Percentiles rank a stretch among this genome's conserved stretches.
Conservation (phyloP, 2,888 invertebrate species). For the Carpatolechia fugitivella region DNA sequence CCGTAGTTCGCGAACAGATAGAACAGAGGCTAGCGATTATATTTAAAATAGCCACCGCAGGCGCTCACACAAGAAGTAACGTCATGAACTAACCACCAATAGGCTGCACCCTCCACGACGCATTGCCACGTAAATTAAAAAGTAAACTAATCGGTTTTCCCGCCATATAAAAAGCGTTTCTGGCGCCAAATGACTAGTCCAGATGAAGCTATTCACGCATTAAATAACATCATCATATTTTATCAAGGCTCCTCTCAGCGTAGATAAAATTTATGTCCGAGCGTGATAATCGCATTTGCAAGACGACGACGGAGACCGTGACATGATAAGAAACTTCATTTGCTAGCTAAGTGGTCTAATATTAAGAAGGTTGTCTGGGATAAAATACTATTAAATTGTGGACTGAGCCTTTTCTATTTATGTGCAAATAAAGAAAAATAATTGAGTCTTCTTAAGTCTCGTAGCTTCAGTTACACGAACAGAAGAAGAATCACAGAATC, state of each 20-base stretch:
- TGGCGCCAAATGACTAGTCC: constrained; percentile 7
- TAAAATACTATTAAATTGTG: too few relatives aligned
- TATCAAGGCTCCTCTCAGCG: background rate
- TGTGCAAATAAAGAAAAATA: too few relatives aligned
- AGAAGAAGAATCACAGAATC: background rate
- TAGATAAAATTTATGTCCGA: constrained; percentile 1
- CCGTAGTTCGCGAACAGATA: constrained; percentile 18
- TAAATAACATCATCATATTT: background rate
- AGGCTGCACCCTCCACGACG: background rate
- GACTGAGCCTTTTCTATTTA: too few relatives aligned
- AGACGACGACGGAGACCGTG: background rate
- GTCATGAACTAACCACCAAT: background rate
- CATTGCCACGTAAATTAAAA: constrained; percentile 9
- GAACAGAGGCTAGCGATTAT: constrained; percentile 46
- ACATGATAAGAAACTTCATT: background rate
- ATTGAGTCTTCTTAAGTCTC: too few relatives aligned
- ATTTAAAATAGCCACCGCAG: constrained; percentile 45
- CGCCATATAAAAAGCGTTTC: background rate
- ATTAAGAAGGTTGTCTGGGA: background rate
- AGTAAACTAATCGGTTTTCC: background rate
- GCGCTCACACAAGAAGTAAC: constrained; percentile 41
- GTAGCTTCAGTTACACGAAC: too few relatives aligned
- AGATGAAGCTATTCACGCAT: constrained; percentile 7
- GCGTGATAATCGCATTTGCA: background rate
- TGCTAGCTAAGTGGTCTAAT: background rate